Evolutionary conservation across 2,113 vertebrate genomes (phyloP), one percentile per base, ranked within the genome.

Genomic region (Cephalopterus ornatus): DNA sequence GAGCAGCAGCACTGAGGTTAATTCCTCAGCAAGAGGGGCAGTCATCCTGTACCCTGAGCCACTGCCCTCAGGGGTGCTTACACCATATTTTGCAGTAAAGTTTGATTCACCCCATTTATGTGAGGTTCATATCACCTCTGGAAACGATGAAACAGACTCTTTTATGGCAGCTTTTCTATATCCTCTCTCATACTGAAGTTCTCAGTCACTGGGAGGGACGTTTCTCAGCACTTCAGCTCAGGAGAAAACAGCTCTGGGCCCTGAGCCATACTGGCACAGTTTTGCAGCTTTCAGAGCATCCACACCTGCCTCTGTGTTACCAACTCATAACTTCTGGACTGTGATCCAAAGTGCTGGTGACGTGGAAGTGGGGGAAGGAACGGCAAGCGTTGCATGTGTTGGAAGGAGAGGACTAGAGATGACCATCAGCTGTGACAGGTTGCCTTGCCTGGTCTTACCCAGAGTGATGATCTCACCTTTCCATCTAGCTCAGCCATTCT

Each of bases 381-480:
- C n/a, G 18, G 63, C 9, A 11, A 58, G 63, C 0, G 0, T 16
- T 47, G 24, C 14, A 10, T 0, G 2, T 58, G 50, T 1, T 32
- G 61, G 52, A 46, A 35, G 50, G 13, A 93, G 55, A 0, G 0
- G 72, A 68, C 39, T 81, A 7, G 46, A 50, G 73, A 17, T 14
- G 61, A 61, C 70, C 70, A 55, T 42, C n/a, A 16, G 19, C 84
- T 50, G 26, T 33, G 80, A 46, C 46, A 59, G n/a, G 59, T 8
- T 46, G 26, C 42, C 52, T 46, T 68, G 20, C 37, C n/a, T 46
- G 9, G 9, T 71, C 50, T 53, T 37, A 49, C 33, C 39, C 55
- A 30, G 5, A 30, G 47, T 1, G 3, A 23, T 13, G 33, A 68
- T 44, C 70, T 91, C 68, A 42, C 30, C 42, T 66, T 55, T 73